A percentile compares a stretch with the other conserved stretches of the same genome.
phyloP scores from a whole-genome alignment of 2,113 vertebrate species.

The Larimichthys crocea region DNA sequence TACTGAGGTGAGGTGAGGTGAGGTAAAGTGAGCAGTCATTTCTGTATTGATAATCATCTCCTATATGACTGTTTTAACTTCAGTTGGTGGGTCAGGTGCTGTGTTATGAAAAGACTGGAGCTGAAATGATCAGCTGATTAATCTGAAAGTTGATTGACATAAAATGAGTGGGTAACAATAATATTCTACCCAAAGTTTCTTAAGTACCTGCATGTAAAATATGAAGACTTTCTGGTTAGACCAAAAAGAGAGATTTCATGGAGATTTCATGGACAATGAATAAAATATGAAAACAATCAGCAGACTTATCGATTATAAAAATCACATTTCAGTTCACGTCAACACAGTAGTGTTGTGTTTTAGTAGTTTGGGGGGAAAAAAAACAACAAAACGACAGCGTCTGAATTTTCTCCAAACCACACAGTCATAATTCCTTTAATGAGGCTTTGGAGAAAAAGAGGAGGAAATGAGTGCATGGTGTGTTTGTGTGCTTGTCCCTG shows the following conservation, averaged over 20 bases:
- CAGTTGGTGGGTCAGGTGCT: not conserved
- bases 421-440: conserved; percentile 76
- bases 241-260: not conserved
- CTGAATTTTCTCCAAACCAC: conserved; percentile 72
- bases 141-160: not conserved
- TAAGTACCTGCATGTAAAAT: not conserved
- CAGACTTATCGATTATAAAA: not conserved
- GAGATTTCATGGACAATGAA: not conserved
- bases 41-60: not conserved
- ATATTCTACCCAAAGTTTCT: not conserved
- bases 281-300: too few species aligned
- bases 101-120: not conserved
- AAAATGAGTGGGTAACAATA: not conserved
- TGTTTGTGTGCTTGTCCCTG: conserved; percentile 14
- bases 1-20: too few species aligned
- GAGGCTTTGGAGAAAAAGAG: conserved; percentile 66
- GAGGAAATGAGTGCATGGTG: conserved; percentile 56
- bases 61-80: not conserved
- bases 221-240: not conserved
- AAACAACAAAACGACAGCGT: conserved; percentile 52
- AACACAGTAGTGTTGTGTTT: conserved; percentile 27
- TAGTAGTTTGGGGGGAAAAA: conserved; percentile 33
- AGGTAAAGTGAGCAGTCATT: not conserved
- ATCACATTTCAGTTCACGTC: conserved; percentile 9
- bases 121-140: not conserved